Evolutionary conservation across 2,113 vertebrate species (phyloP).

Genomic region (Colaptes auratus): DNA sequence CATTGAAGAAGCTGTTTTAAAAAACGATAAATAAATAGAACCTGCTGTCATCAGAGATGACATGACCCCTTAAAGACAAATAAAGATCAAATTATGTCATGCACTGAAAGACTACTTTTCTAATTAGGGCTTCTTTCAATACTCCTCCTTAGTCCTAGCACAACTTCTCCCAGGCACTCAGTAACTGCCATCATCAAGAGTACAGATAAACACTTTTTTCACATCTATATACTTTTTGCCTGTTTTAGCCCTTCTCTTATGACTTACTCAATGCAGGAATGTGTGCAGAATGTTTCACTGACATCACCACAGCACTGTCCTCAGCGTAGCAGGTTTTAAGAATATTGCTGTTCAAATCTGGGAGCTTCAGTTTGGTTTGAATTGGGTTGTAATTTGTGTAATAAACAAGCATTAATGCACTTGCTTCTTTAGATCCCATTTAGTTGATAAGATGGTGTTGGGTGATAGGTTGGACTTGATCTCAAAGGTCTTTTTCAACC

Average conservation of each 20-base stretch:
- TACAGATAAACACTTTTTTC: slow-evolving; percentile 53
- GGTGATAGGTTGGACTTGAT: too few species aligned
- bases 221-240: not conserved
- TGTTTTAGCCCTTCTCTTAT: not conserved
- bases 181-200: slow-evolving; percentile 36
- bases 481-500: too few species aligned
- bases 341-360: too few species aligned
- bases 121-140: slow-evolving; percentile 36
- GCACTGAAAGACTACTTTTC: not conserved
- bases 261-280: not conserved
- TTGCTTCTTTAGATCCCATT: too few species aligned
- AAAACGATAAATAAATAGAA: not conserved
- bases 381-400: too few species aligned
- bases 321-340: too few species aligned
- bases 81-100: not conserved
- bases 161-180: not conserved
- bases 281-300: too few species aligned
- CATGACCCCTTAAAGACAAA: slow-evolving; percentile 33
- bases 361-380: too few species aligned
- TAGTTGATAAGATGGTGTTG: too few species aligned
- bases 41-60: not conserved
- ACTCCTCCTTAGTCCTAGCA: not conserved
- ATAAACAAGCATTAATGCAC: too few species aligned
- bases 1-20: not conserved
- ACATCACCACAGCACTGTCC: too few species aligned